Conservation (phyloP, 2,888 invertebrate species). For the Luperina nickerlii region DNA sequence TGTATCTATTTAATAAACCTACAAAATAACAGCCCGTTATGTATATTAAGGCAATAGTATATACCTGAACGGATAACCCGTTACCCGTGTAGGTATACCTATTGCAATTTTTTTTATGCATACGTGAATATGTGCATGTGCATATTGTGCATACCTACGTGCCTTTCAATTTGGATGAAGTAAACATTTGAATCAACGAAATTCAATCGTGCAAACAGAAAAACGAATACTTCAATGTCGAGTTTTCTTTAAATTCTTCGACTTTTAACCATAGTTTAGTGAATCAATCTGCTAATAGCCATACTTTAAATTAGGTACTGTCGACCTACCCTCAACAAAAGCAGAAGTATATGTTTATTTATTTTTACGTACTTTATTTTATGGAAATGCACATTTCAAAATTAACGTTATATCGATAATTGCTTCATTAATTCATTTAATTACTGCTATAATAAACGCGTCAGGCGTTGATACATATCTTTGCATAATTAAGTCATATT, state of each 20-base stretch:
- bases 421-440: conserved; percentile 43
- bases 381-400: not conserved
- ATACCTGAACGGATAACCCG: not conserved
- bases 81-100: too few species aligned
- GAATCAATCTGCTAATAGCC: not conserved
- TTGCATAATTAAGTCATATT: conserved; percentile 29
- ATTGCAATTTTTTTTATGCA: too few species aligned
- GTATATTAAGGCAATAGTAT: not conserved
- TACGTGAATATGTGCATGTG: too few species aligned
- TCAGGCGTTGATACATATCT: conserved; percentile 33
- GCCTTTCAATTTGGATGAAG: not conserved
- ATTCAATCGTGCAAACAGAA: not conserved
- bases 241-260: not conserved
- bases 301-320: not conserved
- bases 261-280: not conserved
- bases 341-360: too few species aligned
- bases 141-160: too few species aligned
- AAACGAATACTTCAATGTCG: not conserved
- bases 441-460: conserved; percentile 26
- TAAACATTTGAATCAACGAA: not conserved
- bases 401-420: conserved; percentile 27
- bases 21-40: not conserved
- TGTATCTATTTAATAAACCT: not conserved
- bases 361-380: not conserved
- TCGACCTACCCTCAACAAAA: not conserved